Conservation (phyloP, 2,113 vertebrate species). For the Percina caprodes region DNA sequence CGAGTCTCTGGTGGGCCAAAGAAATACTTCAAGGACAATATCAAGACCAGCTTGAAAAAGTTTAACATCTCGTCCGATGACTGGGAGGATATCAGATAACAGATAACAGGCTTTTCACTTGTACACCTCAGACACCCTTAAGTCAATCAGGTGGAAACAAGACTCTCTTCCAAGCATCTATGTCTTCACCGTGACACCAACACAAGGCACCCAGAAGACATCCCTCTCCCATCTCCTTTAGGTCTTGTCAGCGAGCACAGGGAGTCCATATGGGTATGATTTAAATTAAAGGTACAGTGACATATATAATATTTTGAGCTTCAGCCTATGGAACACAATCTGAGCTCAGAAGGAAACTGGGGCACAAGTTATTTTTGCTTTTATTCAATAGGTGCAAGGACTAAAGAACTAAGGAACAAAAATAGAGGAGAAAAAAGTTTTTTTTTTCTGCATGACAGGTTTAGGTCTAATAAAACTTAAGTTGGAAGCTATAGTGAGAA, state of each 20-base stretch:
- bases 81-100: no score
- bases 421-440: neutral
- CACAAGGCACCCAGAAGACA: constrained; percentile 23
- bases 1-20: no score
- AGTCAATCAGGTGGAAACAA: constrained; percentile 53
- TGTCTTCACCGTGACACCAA: constrained; percentile 43
- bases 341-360: neutral
- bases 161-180: constrained; percentile 29
- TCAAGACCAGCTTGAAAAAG: no score
- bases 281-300: constrained; percentile 44
- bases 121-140: constrained; percentile 27
- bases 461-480: constrained; percentile 35
- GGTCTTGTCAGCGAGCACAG: constrained; percentile 23
- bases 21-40: no score
- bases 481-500: constrained; percentile 51
- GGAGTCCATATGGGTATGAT: constrained; percentile 42
- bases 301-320: constrained; percentile 25
- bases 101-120: constrained; percentile 23
- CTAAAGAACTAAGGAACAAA: neutral
- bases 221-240: constrained; percentile 13
- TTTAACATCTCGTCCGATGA: no score
- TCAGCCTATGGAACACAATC: constrained; percentile 1
- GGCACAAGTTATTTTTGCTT: neutral
- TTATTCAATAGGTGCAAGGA: neutral
- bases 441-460: constrained; percentile 11